Conservation (phyloP, 2,797 vertebrate species). For the Euthynnus affinis region DNA sequence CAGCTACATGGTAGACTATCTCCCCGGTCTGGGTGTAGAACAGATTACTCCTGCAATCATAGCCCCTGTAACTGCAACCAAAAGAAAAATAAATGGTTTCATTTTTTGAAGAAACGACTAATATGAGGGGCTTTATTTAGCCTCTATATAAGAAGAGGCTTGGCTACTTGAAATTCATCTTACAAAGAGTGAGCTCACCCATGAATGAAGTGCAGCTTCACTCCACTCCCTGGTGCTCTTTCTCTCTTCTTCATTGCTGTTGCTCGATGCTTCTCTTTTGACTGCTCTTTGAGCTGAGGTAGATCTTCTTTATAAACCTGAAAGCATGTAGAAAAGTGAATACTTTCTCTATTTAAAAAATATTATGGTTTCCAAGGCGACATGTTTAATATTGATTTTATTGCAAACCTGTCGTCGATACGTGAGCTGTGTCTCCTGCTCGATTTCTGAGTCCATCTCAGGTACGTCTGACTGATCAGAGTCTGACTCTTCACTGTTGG, state of each 20-base stretch:
- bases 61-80: constrained; percentile 80
- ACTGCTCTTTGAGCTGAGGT: constrained; percentile 99
- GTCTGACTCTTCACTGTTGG: constrained; percentile 98
- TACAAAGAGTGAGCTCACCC: constrained; percentile 85
- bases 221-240: constrained; percentile 90
- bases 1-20: constrained; percentile 98
- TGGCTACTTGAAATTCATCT: constrained; percentile 18
- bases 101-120: neutral
- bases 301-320: constrained; percentile 99
- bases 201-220: constrained; percentile 97
- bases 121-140: neutral
- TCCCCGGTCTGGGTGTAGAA: constrained; percentile 99
- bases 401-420: constrained; percentile 93
- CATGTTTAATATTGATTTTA: neutral
- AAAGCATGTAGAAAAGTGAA: constrained; percentile 9
- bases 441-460: constrained; percentile 99
- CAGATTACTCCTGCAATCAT: constrained; percentile 86
- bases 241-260: constrained; percentile 94
- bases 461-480: constrained; percentile 98
- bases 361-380: neutral
- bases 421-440: constrained; percentile 97
- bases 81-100: neutral
- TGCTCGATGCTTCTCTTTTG: constrained; percentile 94
- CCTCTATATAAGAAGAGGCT: neutral
- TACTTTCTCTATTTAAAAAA: neutral